Evolutionary conservation across 2,797 vertebrate species (phyloP).

Genomic region (Podarcis siculus): DNA sequence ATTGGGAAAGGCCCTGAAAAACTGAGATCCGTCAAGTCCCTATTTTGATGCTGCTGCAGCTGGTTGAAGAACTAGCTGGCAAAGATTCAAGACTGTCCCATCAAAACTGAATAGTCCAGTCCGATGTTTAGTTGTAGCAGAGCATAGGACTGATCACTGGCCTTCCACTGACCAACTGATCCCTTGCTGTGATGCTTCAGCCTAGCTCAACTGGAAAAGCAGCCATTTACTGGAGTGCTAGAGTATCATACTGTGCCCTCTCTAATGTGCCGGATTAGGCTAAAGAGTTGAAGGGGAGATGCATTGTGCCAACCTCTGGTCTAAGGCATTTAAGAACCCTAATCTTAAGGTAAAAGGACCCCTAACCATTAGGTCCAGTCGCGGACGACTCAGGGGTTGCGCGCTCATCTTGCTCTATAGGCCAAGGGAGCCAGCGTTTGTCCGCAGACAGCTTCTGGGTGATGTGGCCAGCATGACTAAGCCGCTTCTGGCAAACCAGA

Average conservation of each 20-base stretch:
- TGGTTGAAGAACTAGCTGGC: not conserved
- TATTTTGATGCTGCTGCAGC: not conserved
- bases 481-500: too few relatives aligned
- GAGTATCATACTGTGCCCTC: not conserved
- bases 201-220: not conserved
- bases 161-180: not conserved
- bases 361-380: too few relatives aligned
- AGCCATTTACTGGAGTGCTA: not conserved
- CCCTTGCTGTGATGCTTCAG: not conserved
- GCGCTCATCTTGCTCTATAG: too few relatives aligned
- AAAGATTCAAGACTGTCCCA: not conserved
- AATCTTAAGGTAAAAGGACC: too few relatives aligned
- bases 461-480: too few relatives aligned
- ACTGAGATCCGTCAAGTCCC: not conserved
- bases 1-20: not conserved
- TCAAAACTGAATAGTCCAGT: not conserved
- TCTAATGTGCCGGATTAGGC: not conserved
- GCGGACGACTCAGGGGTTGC: too few relatives aligned
- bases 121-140: not conserved
- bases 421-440: too few relatives aligned
- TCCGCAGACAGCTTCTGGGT: too few relatives aligned
- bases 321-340: too few relatives aligned
- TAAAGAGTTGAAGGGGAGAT: not conserved
- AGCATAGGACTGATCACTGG: not conserved
- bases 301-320: not conserved